Conservation (phyloP, 2,797 vertebrate species). For the Scleropages formosus region DNA sequence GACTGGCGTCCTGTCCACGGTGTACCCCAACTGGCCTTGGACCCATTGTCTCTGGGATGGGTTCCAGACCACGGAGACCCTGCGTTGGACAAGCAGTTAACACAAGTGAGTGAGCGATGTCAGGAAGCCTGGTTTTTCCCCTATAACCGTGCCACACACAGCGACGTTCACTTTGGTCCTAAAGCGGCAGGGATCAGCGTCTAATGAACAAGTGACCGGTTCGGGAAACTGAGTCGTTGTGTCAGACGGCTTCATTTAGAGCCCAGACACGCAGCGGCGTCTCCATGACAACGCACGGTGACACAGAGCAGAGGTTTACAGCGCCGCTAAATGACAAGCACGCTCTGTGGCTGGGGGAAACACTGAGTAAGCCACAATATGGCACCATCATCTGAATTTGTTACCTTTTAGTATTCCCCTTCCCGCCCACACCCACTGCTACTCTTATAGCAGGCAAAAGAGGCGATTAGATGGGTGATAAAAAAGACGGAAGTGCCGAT, state of each 20-base stretch:
- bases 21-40: no score
- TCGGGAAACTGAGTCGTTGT: constrained; percentile 12
- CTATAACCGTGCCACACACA: background rate
- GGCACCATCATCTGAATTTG: background rate
- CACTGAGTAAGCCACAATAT: background rate
- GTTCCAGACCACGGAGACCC: no score
- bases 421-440: no score
- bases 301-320: background rate
- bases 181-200: background rate
- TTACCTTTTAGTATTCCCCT: background rate
- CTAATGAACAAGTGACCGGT: constrained; percentile 11
- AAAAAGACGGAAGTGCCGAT: background rate
- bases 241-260: constrained; percentile 14
- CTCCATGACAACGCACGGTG: constrained; percentile 21
- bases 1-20: no score
- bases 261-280: constrained; percentile 5
- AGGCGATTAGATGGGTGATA: background rate
- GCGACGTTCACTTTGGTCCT: background rate
- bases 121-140: background rate
- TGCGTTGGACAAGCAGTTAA: background rate
- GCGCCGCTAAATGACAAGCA: constrained; percentile 1
- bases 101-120: background rate
- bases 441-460: background rate
- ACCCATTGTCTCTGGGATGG: no score
- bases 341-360: background rate